Percentiles rank a stretch among this genome's conserved stretches.
These are phyloP conservation scores for Rhynchonycteris naso DNA, from an alignment of 2,797 vertebrate genomes.

Conservation along the genomic window DNA sequence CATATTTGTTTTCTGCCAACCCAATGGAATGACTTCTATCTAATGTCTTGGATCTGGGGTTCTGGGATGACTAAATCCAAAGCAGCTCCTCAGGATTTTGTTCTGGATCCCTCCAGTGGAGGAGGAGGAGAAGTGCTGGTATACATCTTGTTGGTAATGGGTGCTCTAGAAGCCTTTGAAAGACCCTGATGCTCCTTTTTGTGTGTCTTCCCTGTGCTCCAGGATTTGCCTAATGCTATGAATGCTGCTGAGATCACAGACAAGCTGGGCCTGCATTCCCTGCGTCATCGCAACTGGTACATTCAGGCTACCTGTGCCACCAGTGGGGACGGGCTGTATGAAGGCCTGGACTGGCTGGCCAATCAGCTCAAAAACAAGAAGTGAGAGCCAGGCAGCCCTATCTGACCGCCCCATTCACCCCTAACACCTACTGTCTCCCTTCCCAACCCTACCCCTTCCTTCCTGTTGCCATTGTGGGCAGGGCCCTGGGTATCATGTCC, in stretches of 20 bases:
- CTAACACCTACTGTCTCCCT: slow-evolving; percentile 62
- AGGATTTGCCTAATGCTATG: slow-evolving; percentile 99
- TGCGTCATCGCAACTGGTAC: slow-evolving; percentile 98
- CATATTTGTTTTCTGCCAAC: background rate
- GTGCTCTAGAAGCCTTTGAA: background rate
- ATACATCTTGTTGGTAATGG: background rate
- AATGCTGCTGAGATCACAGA: slow-evolving; percentile 98
- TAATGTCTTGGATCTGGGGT: background rate
- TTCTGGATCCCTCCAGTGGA: background rate
- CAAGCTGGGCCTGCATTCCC: slow-evolving; percentile 96
- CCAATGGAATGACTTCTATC: background rate
- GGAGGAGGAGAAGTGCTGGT: background rate
- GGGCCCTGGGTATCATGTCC: slow-evolving; percentile 73
- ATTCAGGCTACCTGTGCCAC: slow-evolving; percentile 99
- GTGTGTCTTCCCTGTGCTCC: slow-evolving; percentile 45
- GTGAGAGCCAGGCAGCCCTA: slow-evolving; percentile 85
- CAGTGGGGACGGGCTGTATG: slow-evolving; percentile 96
- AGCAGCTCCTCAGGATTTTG: background rate
- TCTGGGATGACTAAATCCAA: slow-evolving; percentile 2
- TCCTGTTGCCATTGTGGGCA: slow-evolving; percentile 69
- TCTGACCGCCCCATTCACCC: slow-evolving; percentile 52
- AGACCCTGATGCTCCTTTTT: slow-evolving; percentile 26
- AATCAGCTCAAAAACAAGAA: slow-evolving; percentile 99
- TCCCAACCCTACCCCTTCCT: slow-evolving; percentile 52
- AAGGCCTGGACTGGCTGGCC: slow-evolving; percentile 98